Evolutionary conservation across 2,113 vertebrate genomes (phyloP), one percentile per base, ranked within the genome.

Genomic region (Lota lota): DNA sequence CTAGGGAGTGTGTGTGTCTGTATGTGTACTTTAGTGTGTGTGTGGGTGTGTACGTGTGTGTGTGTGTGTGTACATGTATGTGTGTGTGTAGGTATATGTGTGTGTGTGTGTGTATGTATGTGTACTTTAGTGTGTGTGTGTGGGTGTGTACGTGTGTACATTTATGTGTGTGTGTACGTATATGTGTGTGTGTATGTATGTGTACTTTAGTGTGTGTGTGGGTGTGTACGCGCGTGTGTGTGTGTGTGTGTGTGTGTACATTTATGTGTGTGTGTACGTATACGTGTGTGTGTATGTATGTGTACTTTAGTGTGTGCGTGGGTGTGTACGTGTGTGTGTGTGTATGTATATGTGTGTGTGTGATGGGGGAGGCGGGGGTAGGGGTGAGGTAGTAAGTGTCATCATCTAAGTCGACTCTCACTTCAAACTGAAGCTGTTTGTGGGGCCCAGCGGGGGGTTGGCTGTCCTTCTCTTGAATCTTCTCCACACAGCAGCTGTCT

Each of bases 341-440:
- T 62, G 22, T 66, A 66, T 68, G 16, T 61, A 60, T 62, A 22
- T 50, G 19, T 50, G 33, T 10, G 33, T 60, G 33, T 47, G 56
- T 15, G 57, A 19, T 19, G 6, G 28, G 7, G 54, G 5, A 33
- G 50, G 21, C 28, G n/a, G 17, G 57, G 22, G 66, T 6, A 69
- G 69, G 73, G 28, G 28, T 33, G 66, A 58, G 22, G 79, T 80
- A 72, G 78, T 84, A 80, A 82, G 75, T 18, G 74, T 69, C 79
- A 77, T 72, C 59, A 69, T 85, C 28, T 16, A 60, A 62, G 66
- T 75, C 68, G 81, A 85, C 70, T 90, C 93, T 93, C 86, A 99
- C 97, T 88, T 99, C 97, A 92, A 99, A 98, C 87, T 98, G 96
- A 79, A 99, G 92, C 80, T 95, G 95, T 83, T 98, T 98, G 91